Base-by-base conservation (phyloP, 2,797 vertebrate species). In the Taenioides sp. region DNA sequence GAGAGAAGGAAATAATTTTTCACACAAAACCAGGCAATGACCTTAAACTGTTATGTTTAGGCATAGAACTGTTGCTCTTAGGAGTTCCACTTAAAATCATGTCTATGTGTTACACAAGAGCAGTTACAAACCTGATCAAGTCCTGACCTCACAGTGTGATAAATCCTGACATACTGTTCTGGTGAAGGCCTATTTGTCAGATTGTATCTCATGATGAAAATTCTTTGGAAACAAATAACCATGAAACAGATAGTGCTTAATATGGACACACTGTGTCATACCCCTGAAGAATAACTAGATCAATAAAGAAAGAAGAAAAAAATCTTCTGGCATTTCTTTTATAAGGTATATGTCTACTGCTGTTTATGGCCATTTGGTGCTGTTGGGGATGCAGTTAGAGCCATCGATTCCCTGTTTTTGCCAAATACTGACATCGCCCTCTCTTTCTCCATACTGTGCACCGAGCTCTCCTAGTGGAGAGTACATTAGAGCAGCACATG, bases 1-100 rank as follows among this genome's bases (percentile, higher is more conserved):
- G 94, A 57, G 95, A 96, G 77, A 92, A 96, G 91, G 94, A 93
- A 0, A 87, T 95, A 40, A 80, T 95, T 70, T 96, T 94, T 52
- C 94, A 96, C 77, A 79, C 2, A n/a, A 81, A 81, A 0, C 81
- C 84, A 0, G 49, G 81, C 10, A 89, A 82, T 82, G 10, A 87
- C 65, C 70, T 82, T 14, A 82, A 90, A 57, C 92, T 96, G 61
- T 94, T 95, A 0, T 84, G 82, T 43, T 47, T 96, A 34, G 94
- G 93, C 20, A 81, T 87, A 49, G 94, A 96, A 17, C 88, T 96
- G 67, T 86, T 95, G 63, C 76, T 96, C 50, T 82, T 80, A 40
- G 95, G 95, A 0, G 83, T 95, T 62, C 94, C 95, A 2, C 80
- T 96, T 72, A 95, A 96, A 82, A 76, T 96, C 62, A 89, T 95